Evolutionary conservation across 2,888 invertebrate genomes (phyloP), one percentile per base, ranked within the genome.

Genomic region (Amphiduros pacificus): DNA sequence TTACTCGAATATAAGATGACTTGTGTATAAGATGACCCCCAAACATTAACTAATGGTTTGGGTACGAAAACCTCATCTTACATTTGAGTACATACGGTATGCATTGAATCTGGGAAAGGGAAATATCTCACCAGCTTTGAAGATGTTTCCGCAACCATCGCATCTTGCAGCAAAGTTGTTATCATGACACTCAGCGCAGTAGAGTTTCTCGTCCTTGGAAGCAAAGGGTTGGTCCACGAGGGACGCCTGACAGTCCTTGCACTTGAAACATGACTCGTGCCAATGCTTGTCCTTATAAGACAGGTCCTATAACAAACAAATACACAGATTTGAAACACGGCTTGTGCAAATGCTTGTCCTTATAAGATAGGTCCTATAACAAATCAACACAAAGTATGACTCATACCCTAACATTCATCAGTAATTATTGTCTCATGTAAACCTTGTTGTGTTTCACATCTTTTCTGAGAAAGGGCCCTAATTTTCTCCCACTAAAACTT

Each of bases 251-350:
- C 99, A 99, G 86, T 94, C 95, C 85, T 91, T 91, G 88, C 99
- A 99, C 78, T 97, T 89, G 90, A 99, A 99, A 85, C 99, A 99
- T 57, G 94, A 93, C 86, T 99, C 98, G 85, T 99, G 99, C 99
- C 99, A 99, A 85, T 99, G 99, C 87, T 96, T 95, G 85, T 99
- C 98, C 87, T 99, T 99, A 89, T 99, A 99, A 73, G 98, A 98
- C 85, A 99, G 89, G 87, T 99, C 99, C 98, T 99, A 87, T 31
- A 50, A 17, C n/a, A 44, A 44, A 44, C 4, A 44, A 44, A 36
- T 36, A 11, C 17, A 36, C 36, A 36, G 17, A 17, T 36, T 36
- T 89, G 90, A 99, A 99, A 85, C 99, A 99, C 57, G 94, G 93
- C 86, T 99, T 98, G 85, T 99, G 99, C 99, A 99, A 99, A 85